These are phyloP conservation scores for Tetrapedia diversipes DNA, from an alignment of 2,888 invertebrate genomes.

Conservation along the genomic window DNA sequence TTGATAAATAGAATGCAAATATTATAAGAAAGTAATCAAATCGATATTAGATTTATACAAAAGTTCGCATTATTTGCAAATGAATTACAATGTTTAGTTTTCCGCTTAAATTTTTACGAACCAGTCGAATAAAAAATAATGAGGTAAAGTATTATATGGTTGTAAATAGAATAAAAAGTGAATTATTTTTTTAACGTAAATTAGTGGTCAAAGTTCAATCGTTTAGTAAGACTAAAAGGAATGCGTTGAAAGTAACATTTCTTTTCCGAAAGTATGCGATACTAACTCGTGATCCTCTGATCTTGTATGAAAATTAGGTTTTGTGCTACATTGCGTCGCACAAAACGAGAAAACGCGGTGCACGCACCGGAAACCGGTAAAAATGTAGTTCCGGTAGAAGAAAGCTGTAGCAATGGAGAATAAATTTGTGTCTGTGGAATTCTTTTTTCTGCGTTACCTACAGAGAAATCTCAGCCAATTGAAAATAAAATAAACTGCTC, in stretches of 20 bases:
- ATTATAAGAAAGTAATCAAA: too few species aligned
- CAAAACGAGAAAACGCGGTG: constrained; percentile 20
- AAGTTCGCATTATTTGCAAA: too few species aligned
- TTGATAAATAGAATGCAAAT: too few species aligned
- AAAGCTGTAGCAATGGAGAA: constrained; percentile 5
- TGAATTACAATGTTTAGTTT: too few species aligned
- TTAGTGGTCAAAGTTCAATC: too few species aligned
- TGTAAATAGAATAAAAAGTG: too few species aligned
- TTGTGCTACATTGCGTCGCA: not conserved
- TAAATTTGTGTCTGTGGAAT: not conserved
- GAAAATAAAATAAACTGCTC: too few species aligned
- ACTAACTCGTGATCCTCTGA: not conserved
- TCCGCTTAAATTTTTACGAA: too few species aligned
- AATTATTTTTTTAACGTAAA: too few species aligned
- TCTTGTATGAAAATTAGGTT: not conserved
- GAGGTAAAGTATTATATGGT: too few species aligned
- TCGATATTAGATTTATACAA: too few species aligned
- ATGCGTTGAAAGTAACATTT: not conserved
- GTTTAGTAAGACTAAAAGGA: not conserved
- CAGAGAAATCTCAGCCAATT: not conserved
- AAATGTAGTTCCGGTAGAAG: constrained; percentile 24
- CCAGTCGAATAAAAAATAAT: too few species aligned
- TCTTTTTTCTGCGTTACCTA: not conserved
- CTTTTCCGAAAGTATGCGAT: not conserved
- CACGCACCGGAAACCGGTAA: constrained; percentile 12